Base-by-base conservation (phyloP, 1,140 invertebrate species). In the Drosophila kepulauana region DNA sequence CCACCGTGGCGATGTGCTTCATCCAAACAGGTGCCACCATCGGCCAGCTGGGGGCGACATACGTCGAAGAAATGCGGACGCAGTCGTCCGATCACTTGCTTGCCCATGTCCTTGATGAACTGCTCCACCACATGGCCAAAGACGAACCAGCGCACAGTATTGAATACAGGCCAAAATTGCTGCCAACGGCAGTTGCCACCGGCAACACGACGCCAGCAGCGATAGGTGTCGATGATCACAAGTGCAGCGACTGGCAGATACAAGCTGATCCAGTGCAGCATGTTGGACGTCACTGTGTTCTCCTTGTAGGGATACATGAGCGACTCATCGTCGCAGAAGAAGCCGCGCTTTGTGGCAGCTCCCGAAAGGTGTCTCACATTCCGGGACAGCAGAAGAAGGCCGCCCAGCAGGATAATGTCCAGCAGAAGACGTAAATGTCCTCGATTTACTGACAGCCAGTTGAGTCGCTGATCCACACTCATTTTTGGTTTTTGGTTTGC, bases 311-410 rank as follows among this genome's bases (percentile, higher is more conserved):
- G 98, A 93, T 99, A 97, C 80, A 95, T 95, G 28, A 99, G 94
- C 41, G 97, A 96, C 86, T 98, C 96, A 93, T 99, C 98, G 91
- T 98, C 95, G 93, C 98, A 99, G 93, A 97, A 99, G 93, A 99
- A 99, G 7, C 98, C 98, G 62, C 98, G 94, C 68, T 97, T 97
- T 33, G 94, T 92, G 5, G 95, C 33, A 0, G 45, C 43, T 1
- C 61, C 52, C 66, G 56, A 77, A 6, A 91, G 5, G 1, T 4
- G 6, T 1, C 10, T 33, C 5, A 90, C 76, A 41, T 85, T 64
- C 10, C 35, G 30, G 1, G 41, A 25, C 1, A 90, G 16, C 6
- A 67, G 13, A 3, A 88, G 43, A 0, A 89, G 28, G 0, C 52
- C n/a, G 6, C 33, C 54, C 10, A 87, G 13, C 0, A 87, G 13